These are phyloP conservation scores for Synergus itoensis DNA, from an alignment of 2,888 invertebrate species.

Conservation along the genomic window DNA sequence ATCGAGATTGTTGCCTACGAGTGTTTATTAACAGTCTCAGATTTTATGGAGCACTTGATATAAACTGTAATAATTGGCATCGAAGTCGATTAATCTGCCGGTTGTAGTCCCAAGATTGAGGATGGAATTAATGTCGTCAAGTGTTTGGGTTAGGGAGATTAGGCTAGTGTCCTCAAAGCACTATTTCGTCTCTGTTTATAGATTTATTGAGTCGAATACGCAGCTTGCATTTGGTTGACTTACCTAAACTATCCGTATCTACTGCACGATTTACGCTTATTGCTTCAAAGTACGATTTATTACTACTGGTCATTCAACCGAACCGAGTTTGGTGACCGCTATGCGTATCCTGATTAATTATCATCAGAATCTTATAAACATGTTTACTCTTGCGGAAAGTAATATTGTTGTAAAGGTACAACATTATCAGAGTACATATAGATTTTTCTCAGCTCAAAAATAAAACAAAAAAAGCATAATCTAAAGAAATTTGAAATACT, in stretches of 20 bases:
- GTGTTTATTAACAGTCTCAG: neutral
- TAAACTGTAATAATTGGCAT: neutral
- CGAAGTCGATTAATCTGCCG: neutral
- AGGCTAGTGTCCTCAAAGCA: constrained; percentile 6
- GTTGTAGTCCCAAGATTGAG: neutral
- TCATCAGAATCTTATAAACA: neutral
- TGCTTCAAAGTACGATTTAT: constrained; percentile 11
- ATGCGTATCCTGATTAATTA: neutral
- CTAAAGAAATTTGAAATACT: neutral
- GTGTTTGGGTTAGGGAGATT: neutral
- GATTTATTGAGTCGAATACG: constrained; percentile 23
- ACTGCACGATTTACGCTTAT: constrained; percentile 27
- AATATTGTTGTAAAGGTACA: neutral
- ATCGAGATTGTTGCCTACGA: neutral
- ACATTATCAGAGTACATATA: neutral
- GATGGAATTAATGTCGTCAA: constrained; percentile 13
- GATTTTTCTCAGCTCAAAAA: neutral
- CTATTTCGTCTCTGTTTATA: neutral
- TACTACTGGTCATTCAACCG: neutral
- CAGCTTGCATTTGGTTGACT: constrained; percentile 19
- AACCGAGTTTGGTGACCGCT: neutral
- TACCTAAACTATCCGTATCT: constrained; percentile 25
- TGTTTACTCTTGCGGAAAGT: neutral
- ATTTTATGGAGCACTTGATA: neutral
- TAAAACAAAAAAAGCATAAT: neutral